Evolutionary conservation across 2,113 vertebrate genomes (phyloP), one percentile per base, ranked within the genome.

Genomic region (Henicopernis longicauda): DNA sequence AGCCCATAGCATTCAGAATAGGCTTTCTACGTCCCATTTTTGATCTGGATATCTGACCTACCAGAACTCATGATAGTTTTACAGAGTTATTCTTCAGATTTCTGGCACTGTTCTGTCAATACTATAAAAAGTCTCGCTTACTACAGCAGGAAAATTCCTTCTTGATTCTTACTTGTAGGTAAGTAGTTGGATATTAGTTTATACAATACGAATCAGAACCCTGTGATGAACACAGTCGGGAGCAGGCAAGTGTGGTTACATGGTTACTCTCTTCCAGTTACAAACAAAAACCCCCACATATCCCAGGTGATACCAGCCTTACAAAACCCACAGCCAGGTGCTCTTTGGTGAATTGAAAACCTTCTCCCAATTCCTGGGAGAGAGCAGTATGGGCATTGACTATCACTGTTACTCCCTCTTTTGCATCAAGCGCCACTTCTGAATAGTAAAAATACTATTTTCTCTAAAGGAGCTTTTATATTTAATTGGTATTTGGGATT

Each of bases 231-330:
- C 44, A 34, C 4, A 14, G 29, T n/a, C 49, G n/a, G 52, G 72
- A 89, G 36, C 82, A 93, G 74, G 11, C 38, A 82, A 31, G 21
- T 57, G 4, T 19, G 13, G 16, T 62, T 67, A 57, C 11, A 5
- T 32, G 31, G 7, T 82, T 36, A 9, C 32, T 72, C 26, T 76
- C 23, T 69, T 36, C 36, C 31, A 55, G 34, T 50, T 74, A 21
- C 8, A 55, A 47, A 16, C 9, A n/a, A 34, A 72, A 44, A 4
- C 0, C 0, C 13, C 8, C 25, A 47, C 3, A 0, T 59, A 34
- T 8, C 38, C 19, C 18, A 50, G 34, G 50, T 66, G 72, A n/a
- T 25, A 29, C 32, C 50, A 52, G 16, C 23, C 32, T 71, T 67
- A 42, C 7, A 34, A 54, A 66, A 19, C 25, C 25, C 45, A 4